phyloP scores from a whole-genome alignment of 2,888 invertebrate species.

The Pilophorus perplexus region DNA sequence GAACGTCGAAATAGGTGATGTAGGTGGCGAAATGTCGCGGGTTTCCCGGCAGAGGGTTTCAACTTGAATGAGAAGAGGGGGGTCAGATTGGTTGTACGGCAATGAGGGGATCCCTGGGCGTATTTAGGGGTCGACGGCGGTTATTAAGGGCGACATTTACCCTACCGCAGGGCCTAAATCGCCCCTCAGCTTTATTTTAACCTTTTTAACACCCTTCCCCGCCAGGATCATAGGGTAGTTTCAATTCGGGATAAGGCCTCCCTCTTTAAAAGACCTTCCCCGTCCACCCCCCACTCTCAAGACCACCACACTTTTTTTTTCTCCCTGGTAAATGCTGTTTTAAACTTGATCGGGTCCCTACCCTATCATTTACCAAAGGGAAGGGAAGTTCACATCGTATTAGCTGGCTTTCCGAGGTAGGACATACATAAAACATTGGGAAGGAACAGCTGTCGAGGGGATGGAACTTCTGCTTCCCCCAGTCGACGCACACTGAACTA shows the following conservation, averaged over 20 bases:
- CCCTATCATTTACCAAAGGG: slow-evolving; percentile 39
- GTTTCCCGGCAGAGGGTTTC: slow-evolving; percentile 1
- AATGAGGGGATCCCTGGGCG: too few species aligned
- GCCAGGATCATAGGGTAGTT: slow-evolving; percentile 25
- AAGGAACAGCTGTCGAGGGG: slow-evolving; percentile 35
- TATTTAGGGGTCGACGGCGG: slow-evolving; percentile 24
- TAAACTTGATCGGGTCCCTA: slow-evolving; percentile 38
- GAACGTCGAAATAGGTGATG: slow-evolving; percentile 23
- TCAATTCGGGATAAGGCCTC: slow-evolving; percentile 26
- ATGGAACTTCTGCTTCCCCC: slow-evolving; percentile 8
- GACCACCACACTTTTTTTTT: not conserved
- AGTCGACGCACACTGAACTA: not conserved
- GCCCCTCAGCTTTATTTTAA: slow-evolving; percentile 48
- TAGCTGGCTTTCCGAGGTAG: slow-evolving; percentile 36
- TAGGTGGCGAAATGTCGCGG: slow-evolving; percentile 36
- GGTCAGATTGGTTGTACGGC: too few species aligned
- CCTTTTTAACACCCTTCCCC: slow-evolving; percentile 48
- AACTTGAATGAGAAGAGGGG: too few species aligned
- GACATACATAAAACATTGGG: slow-evolving; percentile 41
- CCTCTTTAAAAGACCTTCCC: not conserved
- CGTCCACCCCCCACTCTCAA: not conserved
- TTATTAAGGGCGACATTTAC: slow-evolving; percentile 40
- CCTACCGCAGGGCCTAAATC: slow-evolving; percentile 41
- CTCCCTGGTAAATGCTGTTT: slow-evolving; percentile 36
- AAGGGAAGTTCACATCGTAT: slow-evolving; percentile 34